These are phyloP conservation scores for Tetramorium alpestre DNA, from an alignment of 1,140 invertebrate species.

Conservation along the genomic window DNA sequence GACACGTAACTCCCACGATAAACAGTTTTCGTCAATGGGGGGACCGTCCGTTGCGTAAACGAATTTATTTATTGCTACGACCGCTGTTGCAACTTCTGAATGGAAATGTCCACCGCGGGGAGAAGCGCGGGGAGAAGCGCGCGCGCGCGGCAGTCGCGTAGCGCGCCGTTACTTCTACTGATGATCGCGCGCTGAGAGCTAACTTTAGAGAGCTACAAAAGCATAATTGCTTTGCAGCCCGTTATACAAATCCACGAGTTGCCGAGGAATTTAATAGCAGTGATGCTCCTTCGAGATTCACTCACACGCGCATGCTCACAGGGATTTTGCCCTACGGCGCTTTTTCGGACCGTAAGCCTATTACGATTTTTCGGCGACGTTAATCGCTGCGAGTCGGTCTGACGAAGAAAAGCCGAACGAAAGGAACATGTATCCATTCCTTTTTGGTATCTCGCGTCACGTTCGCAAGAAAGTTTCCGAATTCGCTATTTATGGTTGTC, in stretches of 20 bases:
- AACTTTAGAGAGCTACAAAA: constrained; percentile 62
- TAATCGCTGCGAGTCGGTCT: background rate
- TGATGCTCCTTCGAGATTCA: constrained; percentile 33
- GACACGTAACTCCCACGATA: constrained; percentile 31
- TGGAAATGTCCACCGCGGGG: constrained; percentile 33
- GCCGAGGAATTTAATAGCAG: constrained; percentile 59
- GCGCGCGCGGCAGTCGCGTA: constrained; percentile 8
- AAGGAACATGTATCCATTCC: background rate
- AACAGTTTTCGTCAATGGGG: constrained; percentile 46
- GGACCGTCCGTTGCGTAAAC: constrained; percentile 22
- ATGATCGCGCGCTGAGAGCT: constrained; percentile 47
- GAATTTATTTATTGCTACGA: constrained; percentile 51
- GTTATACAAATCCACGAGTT: constrained; percentile 60
- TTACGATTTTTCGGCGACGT: background rate
- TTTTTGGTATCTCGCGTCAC: background rate
- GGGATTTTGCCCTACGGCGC: background rate
- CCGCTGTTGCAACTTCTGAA: constrained; percentile 46
- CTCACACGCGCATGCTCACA: background rate
- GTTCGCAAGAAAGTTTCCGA: constrained; percentile 2
- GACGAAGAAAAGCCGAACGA: background rate
- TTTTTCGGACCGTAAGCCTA: background rate
- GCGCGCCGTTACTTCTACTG: constrained; percentile 32
- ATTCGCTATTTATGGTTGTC: background rate
- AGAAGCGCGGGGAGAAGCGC: background rate
- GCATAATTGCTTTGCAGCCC: constrained; percentile 62